Conservation (phyloP, 2,888 invertebrate species). For the Carcina quercana region DNA sequence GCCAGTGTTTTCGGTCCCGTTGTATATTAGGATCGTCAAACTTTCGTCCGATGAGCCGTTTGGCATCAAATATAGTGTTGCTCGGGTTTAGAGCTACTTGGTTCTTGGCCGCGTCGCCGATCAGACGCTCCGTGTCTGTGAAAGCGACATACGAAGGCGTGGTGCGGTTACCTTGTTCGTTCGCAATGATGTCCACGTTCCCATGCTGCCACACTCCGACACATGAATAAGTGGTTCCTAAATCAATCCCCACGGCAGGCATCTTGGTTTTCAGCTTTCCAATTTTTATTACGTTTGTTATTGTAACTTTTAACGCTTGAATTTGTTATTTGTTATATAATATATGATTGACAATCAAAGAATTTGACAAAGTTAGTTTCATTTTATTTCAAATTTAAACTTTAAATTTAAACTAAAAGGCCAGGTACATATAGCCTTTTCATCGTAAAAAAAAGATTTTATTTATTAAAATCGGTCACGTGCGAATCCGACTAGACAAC, state of each 20-base stretch:
- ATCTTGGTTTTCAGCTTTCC: slow-evolving; percentile 21
- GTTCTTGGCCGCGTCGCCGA: slow-evolving; percentile 81
- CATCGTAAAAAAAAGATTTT: too few relatives aligned
- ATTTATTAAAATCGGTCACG: too few relatives aligned
- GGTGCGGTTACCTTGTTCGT: slow-evolving; percentile 80
- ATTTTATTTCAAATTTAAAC: too few relatives aligned
- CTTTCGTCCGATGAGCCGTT: slow-evolving; percentile 86
- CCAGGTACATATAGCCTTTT: too few relatives aligned
- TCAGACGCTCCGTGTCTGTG: slow-evolving; percentile 74
- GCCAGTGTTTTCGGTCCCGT: slow-evolving; percentile 87
- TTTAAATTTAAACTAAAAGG: too few relatives aligned
- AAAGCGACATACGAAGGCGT: slow-evolving; percentile 85
- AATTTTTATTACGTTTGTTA: background rate
- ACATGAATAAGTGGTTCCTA: slow-evolving; percentile 72
- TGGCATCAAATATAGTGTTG: slow-evolving; percentile 87
- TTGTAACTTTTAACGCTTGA: background rate
- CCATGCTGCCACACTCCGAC: slow-evolving; percentile 75
- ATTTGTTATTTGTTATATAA: background rate
- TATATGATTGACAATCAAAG: too few relatives aligned
- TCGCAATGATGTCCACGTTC: slow-evolving; percentile 82
- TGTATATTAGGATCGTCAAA: slow-evolving; percentile 84
- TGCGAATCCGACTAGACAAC: too few relatives aligned
- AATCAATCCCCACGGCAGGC: slow-evolving; percentile 69
- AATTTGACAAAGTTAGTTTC: too few relatives aligned
- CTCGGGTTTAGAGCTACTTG: slow-evolving; percentile 81